Percentiles rank a stretch among this genome's conserved stretches.
phyloP scores from a whole-genome alignment of 1,140 invertebrate species.

The Pseudachorutes palmiensis region DNA sequence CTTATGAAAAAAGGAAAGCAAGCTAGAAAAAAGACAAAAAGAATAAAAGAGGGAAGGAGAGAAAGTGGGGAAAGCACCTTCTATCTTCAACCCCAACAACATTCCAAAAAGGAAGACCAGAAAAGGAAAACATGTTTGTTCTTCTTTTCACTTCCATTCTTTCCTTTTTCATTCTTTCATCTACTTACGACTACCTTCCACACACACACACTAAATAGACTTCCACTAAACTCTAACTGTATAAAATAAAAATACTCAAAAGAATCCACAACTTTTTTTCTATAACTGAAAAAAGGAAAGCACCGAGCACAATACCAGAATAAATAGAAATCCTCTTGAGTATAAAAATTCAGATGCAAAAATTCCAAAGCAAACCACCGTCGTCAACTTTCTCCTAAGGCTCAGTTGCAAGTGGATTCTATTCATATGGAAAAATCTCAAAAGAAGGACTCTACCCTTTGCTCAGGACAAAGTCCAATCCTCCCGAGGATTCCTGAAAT shows the following conservation, averaged over 20 bases:
- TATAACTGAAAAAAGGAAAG: not conserved
- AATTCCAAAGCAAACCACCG: not conserved
- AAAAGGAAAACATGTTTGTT: slow-evolving; percentile 12
- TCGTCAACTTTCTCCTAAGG: no score
- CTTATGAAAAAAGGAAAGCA: not conserved
- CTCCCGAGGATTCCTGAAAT: no score
- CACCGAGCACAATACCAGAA: not conserved
- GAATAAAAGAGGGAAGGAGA: not conserved
- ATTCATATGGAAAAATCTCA: no score
- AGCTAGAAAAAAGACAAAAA: not conserved
- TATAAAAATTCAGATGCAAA: not conserved
- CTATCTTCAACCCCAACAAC: no score
- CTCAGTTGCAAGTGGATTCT: no score
- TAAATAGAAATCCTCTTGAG: not conserved
- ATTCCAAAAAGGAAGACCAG: not conserved
- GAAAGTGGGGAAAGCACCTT: not conserved
- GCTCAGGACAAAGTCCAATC: no score
- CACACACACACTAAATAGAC: not conserved
- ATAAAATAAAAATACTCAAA: slow-evolving; percentile 8
- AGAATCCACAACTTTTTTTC: not conserved
- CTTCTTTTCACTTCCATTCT: slow-evolving; percentile 3
- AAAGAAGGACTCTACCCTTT: no score
- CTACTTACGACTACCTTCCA: not conserved
- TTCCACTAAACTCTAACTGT: not conserved
- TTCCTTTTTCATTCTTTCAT: not conserved